Evolutionary conservation across 2,113 vertebrate species (phyloP), one percentile per base, ranked within the genome.

Genomic region (Calyptommatus sinebrachiatus): DNA sequence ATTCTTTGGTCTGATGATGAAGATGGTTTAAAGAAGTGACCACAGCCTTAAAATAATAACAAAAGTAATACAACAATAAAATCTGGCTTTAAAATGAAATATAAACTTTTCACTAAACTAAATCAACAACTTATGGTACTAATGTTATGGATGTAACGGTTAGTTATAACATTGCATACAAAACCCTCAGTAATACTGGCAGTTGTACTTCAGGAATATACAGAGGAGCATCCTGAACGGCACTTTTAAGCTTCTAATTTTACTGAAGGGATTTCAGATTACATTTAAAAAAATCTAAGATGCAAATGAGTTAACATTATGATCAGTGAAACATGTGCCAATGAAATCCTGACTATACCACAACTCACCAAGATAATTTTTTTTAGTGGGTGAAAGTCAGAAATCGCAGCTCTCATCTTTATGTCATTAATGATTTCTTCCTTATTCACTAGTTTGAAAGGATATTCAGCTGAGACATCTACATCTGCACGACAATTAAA

Each of bases 381-480:
- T 93, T 94, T 99, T 83, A 96, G 20, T 10, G 96, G 96, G 65
- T 96, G 88, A 94, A 99, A 99, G 90, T 99, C 98, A 6, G 98
- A 99, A 86, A 96, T 85, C 1, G 96, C 95, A 0, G 94, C 97
- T 93, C 97, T 96, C 48, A 70, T 94, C 79, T 86, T 94, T 61
- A 99, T 90, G 84, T 99, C 98, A 78, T 94, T 89, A 48, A 98
- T 81, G 66, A 99, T 95, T 61, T 96, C 93, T 16, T 96, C 96
- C 89, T 96, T 99, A 87, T 89, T 94, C 86, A 99, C 89, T 69
- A 98, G 91, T 88, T 96, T 98, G 93, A 96, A 94, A 77, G 94
- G 94, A 22, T 90, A 93, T 76, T 97, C 95, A 31, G 89, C 91
- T 12, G 96, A 97, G 76, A 99, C 78, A 31, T 99, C 97, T 87